phyloP scores from a whole-genome alignment of 1,140 invertebrate species.

The Panagrolaimus sp. region DNA sequence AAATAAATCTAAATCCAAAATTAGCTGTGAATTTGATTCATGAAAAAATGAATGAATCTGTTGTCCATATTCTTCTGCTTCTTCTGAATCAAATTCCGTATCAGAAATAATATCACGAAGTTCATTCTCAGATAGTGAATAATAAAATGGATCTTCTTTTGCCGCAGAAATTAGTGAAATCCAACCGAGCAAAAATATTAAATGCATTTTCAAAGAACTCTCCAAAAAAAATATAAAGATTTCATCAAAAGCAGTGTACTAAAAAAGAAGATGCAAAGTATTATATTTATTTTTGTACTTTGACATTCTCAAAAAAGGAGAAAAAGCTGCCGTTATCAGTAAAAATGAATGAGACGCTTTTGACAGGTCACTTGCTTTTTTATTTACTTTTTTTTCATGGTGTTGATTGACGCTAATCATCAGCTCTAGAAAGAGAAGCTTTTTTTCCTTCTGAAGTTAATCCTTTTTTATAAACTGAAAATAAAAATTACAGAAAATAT shows the following conservation, averaged over 20 bases:
- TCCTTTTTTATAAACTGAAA: too few relatives aligned
- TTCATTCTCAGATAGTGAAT: background rate
- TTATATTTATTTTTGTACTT: background rate
- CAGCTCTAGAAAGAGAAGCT: too few relatives aligned
- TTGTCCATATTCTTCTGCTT: constrained; percentile 8
- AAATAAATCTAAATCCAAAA: constrained; percentile 52
- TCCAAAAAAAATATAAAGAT: too few relatives aligned
- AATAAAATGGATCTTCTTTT: background rate
- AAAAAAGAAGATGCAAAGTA: too few relatives aligned
- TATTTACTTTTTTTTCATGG: constrained; percentile 9
- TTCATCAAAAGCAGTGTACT: too few relatives aligned
- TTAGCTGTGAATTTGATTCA: constrained; percentile 51
- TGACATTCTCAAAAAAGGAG: background rate
- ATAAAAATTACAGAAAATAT: too few relatives aligned
- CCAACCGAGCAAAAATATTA: too few relatives aligned
- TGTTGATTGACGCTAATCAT: background rate
- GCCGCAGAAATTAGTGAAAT: background rate
- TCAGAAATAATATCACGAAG: background rate
- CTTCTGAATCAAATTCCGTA: background rate
- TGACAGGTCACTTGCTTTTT: background rate
- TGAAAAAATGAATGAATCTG: constrained; percentile 42
- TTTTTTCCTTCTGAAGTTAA: too few relatives aligned
- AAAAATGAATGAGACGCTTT: too few relatives aligned
- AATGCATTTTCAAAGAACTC: too few relatives aligned
- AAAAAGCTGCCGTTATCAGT: background rate